phyloP scores from a whole-genome alignment of 2,888 invertebrate genomes.

The Archips xylosteana region DNA sequence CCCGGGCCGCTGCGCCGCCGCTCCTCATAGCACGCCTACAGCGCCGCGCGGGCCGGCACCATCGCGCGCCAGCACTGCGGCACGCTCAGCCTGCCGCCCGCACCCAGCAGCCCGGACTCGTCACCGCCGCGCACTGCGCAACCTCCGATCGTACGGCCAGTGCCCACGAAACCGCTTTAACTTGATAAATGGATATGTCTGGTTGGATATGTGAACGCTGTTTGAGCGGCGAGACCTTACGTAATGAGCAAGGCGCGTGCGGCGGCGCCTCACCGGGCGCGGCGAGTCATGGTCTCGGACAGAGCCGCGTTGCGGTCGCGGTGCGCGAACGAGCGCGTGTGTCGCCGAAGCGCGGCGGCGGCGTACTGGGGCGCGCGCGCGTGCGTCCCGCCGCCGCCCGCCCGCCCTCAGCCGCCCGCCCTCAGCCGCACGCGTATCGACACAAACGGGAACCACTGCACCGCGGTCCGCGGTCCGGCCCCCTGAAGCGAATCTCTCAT shows the following conservation, averaged over 20 bases:
- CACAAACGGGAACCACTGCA: constrained; percentile 78
- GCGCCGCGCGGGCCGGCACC: constrained; percentile 52
- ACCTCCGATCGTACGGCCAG: constrained; percentile 49
- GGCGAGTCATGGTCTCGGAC: constrained; percentile 73
- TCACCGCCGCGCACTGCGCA: constrained; percentile 50
- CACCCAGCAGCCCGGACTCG: constrained; percentile 49
- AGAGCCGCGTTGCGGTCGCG: constrained; percentile 71
- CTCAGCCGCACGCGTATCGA: constrained; percentile 71
- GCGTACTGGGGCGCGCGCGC: constrained; percentile 74
- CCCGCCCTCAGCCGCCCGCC: constrained; percentile 50
- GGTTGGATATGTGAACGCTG: constrained; percentile 45
- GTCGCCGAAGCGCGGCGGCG: constrained; percentile 67
- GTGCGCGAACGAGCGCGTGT: constrained; percentile 63
- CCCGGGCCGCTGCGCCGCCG: constrained; percentile 54
- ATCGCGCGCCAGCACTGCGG: constrained; percentile 57
- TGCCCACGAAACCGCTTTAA: constrained; percentile 51
- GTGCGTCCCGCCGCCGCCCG: constrained; percentile 59
- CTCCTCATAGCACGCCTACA: constrained; percentile 61
- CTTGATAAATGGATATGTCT: constrained; percentile 34
- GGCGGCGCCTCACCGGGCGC: constrained; percentile 74
- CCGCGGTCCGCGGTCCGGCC: constrained; percentile 59
- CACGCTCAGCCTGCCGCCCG: constrained; percentile 57
- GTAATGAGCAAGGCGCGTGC: constrained; percentile 72
- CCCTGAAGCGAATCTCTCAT: constrained; percentile 52
- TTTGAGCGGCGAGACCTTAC: constrained; percentile 62